Base-by-base conservation (phyloP, 2,888 invertebrate genomes). In the Phragmatobia fuliginosa region DNA sequence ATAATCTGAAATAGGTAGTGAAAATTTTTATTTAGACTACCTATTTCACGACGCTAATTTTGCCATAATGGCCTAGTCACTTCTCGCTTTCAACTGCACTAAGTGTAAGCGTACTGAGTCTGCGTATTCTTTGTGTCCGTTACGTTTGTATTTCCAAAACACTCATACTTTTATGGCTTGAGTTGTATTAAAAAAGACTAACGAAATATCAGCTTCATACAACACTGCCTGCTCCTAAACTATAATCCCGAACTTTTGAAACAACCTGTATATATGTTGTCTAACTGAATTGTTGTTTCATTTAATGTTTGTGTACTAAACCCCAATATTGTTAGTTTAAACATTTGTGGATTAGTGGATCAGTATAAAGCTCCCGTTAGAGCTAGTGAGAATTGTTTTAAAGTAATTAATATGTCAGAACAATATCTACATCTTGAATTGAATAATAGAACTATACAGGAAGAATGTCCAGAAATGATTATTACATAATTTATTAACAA, bases 371-470 rank as follows among this genome's bases (percentile, higher is more conserved):
- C 62, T 62, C 45, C n/a, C 21, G 45, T 10, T 45, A 31, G 14
- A 32, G 32, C 45, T 32, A 45, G 41, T 63, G 32, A 14, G 14
- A 32, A 63, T 49, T 63, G 63, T 63, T 49, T 31, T 63, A 49
- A n/a, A 32, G 32, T 14, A 63, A 32, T 45, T 63, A 49, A 63
- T 21, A 41, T 62, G n/a, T 49, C 6, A 18, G 7, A 32, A 63
- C n/a, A 49, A 21, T 16, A 31, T 41, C 41, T 21, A 41, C 28
- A 62, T 28, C 16, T 56, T 56, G 2, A 56, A 56, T 6, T 14
- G 28, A 41, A 38, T 21, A 28, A 62, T 62, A 21, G 28, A 41
- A 21, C 5, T 38, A 62, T 62, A 41, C 41, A 41, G 18, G 11
- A 3, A 32, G 5, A 1, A 36, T 33, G 36, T 36, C 5, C 41